phyloP scores from a whole-genome alignment of 2,113 vertebrate species.

The Callaeas wilsoni region DNA sequence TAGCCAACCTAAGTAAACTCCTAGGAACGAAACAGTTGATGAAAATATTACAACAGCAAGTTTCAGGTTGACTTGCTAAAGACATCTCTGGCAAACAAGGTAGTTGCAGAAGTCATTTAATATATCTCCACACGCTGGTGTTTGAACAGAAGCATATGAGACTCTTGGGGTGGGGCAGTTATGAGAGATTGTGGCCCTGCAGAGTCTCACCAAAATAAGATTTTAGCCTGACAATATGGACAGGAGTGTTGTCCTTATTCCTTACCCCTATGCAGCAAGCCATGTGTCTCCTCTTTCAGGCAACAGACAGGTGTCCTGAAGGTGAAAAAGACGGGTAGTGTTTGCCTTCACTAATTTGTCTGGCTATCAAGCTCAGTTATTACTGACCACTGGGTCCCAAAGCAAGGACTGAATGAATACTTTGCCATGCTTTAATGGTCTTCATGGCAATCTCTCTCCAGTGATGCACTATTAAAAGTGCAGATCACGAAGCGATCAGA shows the following conservation, averaged over 20 bases:
- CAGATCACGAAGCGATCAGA: background rate
- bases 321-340: background rate
- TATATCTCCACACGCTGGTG: background rate
- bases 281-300: background rate
- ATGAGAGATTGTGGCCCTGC: background rate
- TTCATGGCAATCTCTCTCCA: background rate
- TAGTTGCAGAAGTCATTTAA: background rate
- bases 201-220: background rate
- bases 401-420: background rate
- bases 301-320: background rate
- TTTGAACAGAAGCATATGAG: background rate
- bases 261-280: background rate
- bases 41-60: background rate
- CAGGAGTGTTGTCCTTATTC: background rate
- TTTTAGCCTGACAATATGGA: background rate
- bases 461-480: background rate
- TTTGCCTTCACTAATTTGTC: background rate
- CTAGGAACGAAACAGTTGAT: background rate
- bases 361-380: background rate
- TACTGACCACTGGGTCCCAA: background rate
- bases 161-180: background rate
- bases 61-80: constrained; percentile 29
- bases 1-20: background rate
- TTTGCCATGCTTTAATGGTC: background rate
- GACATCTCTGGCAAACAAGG: background rate